Evolutionary conservation across 2,888 invertebrate genomes (phyloP).

Genomic region (Nomada flava): DNA sequence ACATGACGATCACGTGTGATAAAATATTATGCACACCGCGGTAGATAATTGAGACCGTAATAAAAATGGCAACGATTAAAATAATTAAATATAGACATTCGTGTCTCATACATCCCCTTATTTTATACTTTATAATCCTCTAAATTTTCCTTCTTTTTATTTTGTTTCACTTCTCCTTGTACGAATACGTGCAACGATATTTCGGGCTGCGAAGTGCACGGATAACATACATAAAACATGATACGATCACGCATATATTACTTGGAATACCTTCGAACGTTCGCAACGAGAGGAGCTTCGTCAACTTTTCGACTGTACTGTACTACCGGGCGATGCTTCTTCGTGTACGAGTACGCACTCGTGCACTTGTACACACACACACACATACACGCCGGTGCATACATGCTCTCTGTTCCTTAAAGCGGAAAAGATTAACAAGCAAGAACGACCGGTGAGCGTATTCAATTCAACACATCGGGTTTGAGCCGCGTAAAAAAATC

Average conservation of each 20-base stretch:
- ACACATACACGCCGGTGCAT: background rate
- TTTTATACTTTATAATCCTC: conserved; percentile 6
- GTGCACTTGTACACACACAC: background rate
- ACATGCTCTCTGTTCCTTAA: conserved; percentile 31
- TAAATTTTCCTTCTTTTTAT: background rate
- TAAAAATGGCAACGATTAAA: background rate
- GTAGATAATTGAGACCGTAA: conserved; percentile 24
- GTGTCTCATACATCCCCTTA: conserved; percentile 1
- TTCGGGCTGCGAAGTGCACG: conserved; percentile 25
- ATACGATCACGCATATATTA: conserved; percentile 31
- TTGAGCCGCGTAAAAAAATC: conserved; percentile 22
- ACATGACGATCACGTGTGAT: conserved; percentile 37
- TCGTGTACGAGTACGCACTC: conserved; percentile 9
- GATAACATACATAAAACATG: conserved; percentile 45
- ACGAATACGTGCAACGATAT: conserved; percentile 26
- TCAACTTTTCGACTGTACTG: conserved; percentile 49
- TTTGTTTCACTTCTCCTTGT: background rate
- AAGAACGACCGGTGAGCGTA: conserved; percentile 53
- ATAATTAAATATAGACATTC: background rate
- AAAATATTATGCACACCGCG: conserved; percentile 23
- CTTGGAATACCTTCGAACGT: conserved; percentile 19
- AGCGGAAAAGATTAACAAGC: conserved; percentile 65
- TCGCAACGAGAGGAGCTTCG: conserved; percentile 12
- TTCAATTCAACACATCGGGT: conserved; percentile 47
- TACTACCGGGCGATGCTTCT: conserved; percentile 40